These are phyloP conservation scores for Salticus scenicus DNA, from an alignment of 2,888 invertebrate genomes.

Conservation along the genomic window DNA sequence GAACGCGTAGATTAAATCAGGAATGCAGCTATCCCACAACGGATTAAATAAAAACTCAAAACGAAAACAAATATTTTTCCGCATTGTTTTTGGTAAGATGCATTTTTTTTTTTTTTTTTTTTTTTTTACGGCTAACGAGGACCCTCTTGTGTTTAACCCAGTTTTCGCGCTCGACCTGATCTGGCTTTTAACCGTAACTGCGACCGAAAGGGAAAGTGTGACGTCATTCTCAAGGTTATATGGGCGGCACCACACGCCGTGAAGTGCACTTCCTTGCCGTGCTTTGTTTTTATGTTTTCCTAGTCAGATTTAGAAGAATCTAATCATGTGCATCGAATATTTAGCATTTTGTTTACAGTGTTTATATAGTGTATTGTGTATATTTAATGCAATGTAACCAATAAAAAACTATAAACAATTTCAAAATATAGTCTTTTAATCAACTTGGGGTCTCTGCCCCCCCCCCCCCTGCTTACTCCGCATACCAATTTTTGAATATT, in stretches of 20 bases:
- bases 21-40: no score
- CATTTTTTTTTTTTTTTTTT: no score
- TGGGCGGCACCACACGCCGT: slow-evolving; percentile 34
- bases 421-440: no score
- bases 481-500: no score
- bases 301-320: slow-evolving; percentile 8
- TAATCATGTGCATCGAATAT: slow-evolving; percentile 32
- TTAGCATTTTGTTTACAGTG: no score
- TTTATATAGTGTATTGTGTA: no score
- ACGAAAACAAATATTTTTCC: not conserved
- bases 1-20: no score
- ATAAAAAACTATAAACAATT: no score
- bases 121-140: slow-evolving; percentile 6
- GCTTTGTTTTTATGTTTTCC: slow-evolving; percentile 21
- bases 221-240: slow-evolving; percentile 60
- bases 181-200: slow-evolving; percentile 28
- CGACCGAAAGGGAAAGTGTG: slow-evolving; percentile 57
- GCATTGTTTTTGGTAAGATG: slow-evolving; percentile 21
- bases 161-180: slow-evolving; percentile 40
- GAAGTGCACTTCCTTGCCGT: slow-evolving; percentile 35
- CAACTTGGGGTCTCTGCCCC: no score
- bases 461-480: no score
- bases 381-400: no score
- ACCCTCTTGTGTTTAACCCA: slow-evolving; percentile 47
- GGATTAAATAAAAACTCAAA: not conserved